phyloP scores from a whole-genome alignment of 1,140 invertebrate genomes.

The Trissolcus basalis region DNA sequence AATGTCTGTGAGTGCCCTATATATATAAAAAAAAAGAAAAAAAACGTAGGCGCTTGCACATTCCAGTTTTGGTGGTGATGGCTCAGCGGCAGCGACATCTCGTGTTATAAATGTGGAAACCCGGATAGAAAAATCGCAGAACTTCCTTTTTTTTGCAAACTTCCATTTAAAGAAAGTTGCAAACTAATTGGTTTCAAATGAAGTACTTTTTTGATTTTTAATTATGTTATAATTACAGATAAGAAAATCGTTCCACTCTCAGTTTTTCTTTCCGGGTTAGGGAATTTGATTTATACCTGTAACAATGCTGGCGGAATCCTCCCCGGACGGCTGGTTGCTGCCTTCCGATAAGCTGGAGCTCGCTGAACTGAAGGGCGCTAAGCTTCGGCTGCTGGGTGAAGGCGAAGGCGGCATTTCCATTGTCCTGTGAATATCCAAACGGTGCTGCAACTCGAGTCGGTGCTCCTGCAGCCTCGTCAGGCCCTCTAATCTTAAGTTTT shows the following conservation, averaged over 20 bases:
- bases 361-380: conserved; percentile 90
- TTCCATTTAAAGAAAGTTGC: too few relatives aligned
- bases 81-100: conserved; percentile 58
- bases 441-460: conserved; percentile 73
- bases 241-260: background rate
- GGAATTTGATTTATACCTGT: conserved; percentile 82
- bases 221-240: too few relatives aligned
- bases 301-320: conserved; percentile 89
- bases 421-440: conserved; percentile 73
- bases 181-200: too few relatives aligned
- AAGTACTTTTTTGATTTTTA: too few relatives aligned
- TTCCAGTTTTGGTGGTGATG: conserved; percentile 70
- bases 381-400: conserved; percentile 88
- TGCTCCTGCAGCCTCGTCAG: conserved; percentile 75
- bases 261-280: conserved; percentile 36
- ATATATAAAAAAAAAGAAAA: conserved; percentile 38
- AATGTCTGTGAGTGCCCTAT: conserved; percentile 39
- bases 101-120: conserved; percentile 21
- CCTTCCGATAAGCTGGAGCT: conserved; percentile 90
- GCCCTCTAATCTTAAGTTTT: conserved; percentile 75
- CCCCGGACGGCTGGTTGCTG: conserved; percentile 84
- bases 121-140: conserved; percentile 25
- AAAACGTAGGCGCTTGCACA: conserved; percentile 31
- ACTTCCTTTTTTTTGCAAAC: background rate
- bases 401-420: conserved; percentile 84